phyloP scores from a whole-genome alignment of 1,140 invertebrate species.

The Lithobius niger region DNA sequence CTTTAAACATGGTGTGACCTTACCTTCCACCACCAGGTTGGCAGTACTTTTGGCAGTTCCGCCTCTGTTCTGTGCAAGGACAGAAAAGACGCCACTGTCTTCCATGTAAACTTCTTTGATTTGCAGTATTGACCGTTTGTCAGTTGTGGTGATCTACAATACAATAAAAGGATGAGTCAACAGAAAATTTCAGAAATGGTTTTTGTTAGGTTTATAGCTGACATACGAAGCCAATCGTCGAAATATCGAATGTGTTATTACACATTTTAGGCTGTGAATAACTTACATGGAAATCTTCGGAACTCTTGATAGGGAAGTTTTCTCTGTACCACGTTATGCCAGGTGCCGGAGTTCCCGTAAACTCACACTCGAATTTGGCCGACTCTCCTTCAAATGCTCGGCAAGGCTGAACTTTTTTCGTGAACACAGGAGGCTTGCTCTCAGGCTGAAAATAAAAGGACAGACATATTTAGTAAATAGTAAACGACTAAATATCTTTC shows the following conservation, averaged over 20 bases:
- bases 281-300: slow-evolving; percentile 54
- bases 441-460: slow-evolving; percentile 42
- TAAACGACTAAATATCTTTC: too few species aligned
- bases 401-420: slow-evolving; percentile 91
- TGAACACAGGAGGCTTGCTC: slow-evolving; percentile 74
- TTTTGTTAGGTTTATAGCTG: too few species aligned
- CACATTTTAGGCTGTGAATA: too few species aligned
- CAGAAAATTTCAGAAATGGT: too few species aligned
- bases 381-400: slow-evolving; percentile 86
- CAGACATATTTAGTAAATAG: too few species aligned
- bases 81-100: slow-evolving; percentile 84
- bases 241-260: too few species aligned
- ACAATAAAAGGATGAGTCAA: too few species aligned
- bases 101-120: slow-evolving; percentile 84
- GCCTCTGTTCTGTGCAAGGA: slow-evolving; percentile 75
- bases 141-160: slow-evolving; percentile 73
- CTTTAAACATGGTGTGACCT: too few species aligned
- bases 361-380: slow-evolving; percentile 88
- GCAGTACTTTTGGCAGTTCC: slow-evolving; percentile 88
- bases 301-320: slow-evolving; percentile 83
- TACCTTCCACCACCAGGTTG: slow-evolving; percentile 76
- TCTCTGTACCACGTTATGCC: slow-evolving; percentile 86
- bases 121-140: slow-evolving; percentile 71
- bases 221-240: too few species aligned
- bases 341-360: slow-evolving; percentile 81